These are phyloP conservation scores for Todiramphus saurophagus DNA, from an alignment of 2,113 vertebrate species.

Conservation along the genomic window DNA sequence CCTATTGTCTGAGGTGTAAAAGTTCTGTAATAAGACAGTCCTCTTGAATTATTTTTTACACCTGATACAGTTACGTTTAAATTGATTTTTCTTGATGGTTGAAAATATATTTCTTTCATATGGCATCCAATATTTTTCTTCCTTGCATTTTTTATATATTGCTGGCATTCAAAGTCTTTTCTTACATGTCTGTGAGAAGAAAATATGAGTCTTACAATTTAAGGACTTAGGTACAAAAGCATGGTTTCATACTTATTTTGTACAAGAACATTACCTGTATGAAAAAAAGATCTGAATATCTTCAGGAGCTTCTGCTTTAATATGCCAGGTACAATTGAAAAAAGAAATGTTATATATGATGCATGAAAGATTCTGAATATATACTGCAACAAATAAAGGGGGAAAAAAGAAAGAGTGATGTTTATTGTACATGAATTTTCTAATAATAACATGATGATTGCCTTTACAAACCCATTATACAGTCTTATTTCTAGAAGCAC, in stretches of 20 bases:
- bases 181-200: background rate
- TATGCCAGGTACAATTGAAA: conserved; percentile 63
- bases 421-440: background rate
- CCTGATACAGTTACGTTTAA: conserved; percentile 30
- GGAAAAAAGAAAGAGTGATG: fast-evolving
- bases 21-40: conserved; percentile 28
- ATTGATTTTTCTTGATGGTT: conserved; percentile 2
- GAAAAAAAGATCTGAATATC: conserved; percentile 1
- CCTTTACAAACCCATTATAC: background rate
- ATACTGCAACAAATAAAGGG: conserved; percentile 31
- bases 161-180: conserved; percentile 39
- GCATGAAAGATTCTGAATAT: conserved; percentile 62
- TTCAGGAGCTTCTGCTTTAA: conserved; percentile 44
- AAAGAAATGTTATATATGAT: conserved; percentile 50
- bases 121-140: conserved; percentile 55
- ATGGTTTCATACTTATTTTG: background rate
- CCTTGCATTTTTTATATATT: conserved; percentile 41
- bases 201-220: background rate
- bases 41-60: background rate
- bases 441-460: background rate
- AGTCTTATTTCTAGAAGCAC: background rate
- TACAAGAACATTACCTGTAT: conserved; percentile 7
- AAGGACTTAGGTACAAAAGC: background rate
- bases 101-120: conserved; percentile 31
- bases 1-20: conserved; percentile 50